Conservation (phyloP, 2,113 vertebrate species). For the Pitta sordida region DNA sequence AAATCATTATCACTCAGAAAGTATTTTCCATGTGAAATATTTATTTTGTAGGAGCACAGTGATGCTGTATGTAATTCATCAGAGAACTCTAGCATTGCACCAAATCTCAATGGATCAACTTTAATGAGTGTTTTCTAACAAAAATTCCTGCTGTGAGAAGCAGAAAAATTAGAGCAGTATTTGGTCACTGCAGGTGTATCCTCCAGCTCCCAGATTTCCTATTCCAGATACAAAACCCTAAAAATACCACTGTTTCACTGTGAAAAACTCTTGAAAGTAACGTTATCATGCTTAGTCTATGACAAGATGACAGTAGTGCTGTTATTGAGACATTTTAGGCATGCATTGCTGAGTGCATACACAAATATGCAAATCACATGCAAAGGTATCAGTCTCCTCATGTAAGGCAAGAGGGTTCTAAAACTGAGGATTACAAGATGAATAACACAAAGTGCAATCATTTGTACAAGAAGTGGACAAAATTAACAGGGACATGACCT, state of each 20-base stretch:
- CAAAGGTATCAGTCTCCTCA: not conserved
- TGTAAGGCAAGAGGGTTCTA: not conserved
- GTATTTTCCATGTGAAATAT: not conserved
- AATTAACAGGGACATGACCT: not conserved
- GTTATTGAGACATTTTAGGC: not conserved
- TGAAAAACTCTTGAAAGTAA: not conserved
- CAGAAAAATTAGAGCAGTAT: not conserved
- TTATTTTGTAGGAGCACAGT: not conserved
- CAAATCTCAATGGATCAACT: not conserved
- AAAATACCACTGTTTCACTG: not conserved
- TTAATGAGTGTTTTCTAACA: not conserved
- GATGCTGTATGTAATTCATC: not conserved
- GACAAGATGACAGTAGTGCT: not conserved
- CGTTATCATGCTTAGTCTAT: not conserved
- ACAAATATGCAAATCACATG: not conserved
- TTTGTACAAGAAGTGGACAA: not conserved
- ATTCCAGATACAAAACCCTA: not conserved
- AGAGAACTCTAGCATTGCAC: not conserved
- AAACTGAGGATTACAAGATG: not conserved
- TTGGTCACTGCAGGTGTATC: not conserved
- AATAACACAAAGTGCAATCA: not conserved
- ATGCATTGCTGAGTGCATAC: not conserved
- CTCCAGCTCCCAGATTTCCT: not conserved
- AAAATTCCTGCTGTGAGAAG: not conserved
- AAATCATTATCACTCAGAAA: not conserved